Percentiles rank a stretch among this genome's conserved stretches.
Evolutionary conservation across 2,797 vertebrate genomes (phyloP).

Genomic region (Taeniopygia guttata): DNA sequence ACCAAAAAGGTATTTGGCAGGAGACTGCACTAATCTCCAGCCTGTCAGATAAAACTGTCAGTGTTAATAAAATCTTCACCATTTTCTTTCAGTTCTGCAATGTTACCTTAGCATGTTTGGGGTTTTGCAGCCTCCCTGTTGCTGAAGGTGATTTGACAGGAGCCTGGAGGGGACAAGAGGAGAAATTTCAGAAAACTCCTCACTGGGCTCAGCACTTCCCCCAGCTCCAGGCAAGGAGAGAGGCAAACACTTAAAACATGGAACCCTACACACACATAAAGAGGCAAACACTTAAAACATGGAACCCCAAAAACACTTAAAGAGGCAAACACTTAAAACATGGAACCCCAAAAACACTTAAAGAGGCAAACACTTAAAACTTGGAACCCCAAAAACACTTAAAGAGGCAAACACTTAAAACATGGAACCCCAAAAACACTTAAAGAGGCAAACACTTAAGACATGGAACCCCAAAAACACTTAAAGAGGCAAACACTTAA

Average conservation of each 20-base stretch:
- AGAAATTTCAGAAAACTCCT: background rate
- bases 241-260: background rate
- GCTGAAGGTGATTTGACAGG: background rate
- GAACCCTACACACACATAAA: background rate
- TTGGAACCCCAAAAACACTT: background rate
- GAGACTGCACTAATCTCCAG: background rate
- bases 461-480: background rate
- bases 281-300: background rate
- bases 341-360: background rate
- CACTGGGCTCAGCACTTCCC: background rate
- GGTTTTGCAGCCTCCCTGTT: background rate
- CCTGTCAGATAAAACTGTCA: background rate
- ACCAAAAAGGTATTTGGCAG: background rate
- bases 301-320: background rate
- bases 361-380: background rate
- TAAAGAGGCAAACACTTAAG: background rate
- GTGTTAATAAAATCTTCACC: background rate
- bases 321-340: background rate
- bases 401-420: background rate
- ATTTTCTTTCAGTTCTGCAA: background rate
- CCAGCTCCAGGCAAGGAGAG: background rate
- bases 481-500: no score
- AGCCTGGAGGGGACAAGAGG: background rate
- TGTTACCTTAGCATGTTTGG: background rate
- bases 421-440: background rate